A percentile compares a stretch with the other conserved stretches of the same genome.
Conservation (phyloP, 2,888 invertebrate species). For the Apodemia duryi region DNA sequence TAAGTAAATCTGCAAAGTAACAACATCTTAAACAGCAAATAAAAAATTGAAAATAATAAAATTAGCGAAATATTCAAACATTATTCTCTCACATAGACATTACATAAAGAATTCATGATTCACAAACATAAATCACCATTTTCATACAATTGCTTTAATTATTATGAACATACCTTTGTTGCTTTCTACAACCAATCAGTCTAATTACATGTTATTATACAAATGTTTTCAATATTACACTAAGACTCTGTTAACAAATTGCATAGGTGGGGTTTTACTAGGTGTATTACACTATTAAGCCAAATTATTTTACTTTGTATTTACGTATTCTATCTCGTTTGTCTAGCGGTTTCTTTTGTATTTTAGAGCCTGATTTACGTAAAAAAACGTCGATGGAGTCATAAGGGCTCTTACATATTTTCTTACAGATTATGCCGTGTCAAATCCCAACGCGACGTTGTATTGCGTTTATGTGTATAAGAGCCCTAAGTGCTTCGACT, state of each 20-base stretch:
- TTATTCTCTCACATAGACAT: background rate
- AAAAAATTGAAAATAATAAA: background rate
- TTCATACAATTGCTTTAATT: conserved; percentile 13
- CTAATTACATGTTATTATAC: conserved; percentile 11
- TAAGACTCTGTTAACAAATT: background rate
- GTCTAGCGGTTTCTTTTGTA: background rate
- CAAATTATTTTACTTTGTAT: background rate
- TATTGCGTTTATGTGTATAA: too few relatives aligned
- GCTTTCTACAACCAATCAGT: conserved; percentile 7
- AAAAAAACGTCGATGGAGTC: too few relatives aligned
- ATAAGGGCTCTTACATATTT: too few relatives aligned
- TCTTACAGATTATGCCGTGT: too few relatives aligned
- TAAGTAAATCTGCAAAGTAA: too few relatives aligned
- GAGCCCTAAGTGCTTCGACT: too few relatives aligned
- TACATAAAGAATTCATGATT: conserved; percentile 7
- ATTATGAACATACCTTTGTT: background rate
- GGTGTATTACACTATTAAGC: background rate
- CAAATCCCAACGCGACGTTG: too few relatives aligned
- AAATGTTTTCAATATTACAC: conserved; percentile 2
- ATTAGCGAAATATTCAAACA: background rate
- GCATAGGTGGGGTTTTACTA: background rate
- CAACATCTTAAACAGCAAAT: background rate
- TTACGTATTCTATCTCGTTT: background rate
- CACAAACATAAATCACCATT: conserved; percentile 5
- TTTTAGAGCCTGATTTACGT: too few relatives aligned